Conservation (phyloP, 2,888 invertebrate species). For the Coelinius sp. region DNA sequence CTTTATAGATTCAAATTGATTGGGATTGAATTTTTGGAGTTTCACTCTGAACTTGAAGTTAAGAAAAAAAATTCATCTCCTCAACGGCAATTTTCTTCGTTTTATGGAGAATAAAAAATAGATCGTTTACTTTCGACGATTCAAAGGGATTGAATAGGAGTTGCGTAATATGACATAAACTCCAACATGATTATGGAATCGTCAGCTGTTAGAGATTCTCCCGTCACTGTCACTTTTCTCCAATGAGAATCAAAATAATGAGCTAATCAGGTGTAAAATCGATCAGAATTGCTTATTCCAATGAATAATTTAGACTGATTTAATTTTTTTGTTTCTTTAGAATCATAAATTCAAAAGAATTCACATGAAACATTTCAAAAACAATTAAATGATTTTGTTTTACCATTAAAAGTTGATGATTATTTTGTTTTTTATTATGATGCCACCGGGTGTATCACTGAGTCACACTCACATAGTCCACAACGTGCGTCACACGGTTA, state of each 20-base stretch:
- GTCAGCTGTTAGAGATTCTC: background rate
- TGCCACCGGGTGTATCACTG: background rate
- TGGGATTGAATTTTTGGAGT: no score
- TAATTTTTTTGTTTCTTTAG: no score
- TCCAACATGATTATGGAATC: background rate
- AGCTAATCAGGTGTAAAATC: background rate
- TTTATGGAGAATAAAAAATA: no score
- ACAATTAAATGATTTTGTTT: background rate
- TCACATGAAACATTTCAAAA: background rate
- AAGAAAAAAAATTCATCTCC: no score
- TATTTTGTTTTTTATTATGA: background rate
- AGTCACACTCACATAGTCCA: background rate
- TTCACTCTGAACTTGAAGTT: no score
- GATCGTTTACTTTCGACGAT: no score
- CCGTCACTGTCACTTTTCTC: background rate
- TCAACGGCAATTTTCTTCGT: no score
- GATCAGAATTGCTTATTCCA: background rate
- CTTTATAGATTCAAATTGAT: no score
- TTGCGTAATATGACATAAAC: background rate
- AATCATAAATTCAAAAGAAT: background rate
- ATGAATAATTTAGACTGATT: background rate
- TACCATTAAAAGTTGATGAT: constrained; percentile 1
- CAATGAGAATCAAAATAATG: background rate
- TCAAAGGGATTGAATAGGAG: background rate
- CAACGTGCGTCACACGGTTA: background rate